Percentiles rank a stretch among this genome's conserved stretches.
Conservation (phyloP, 1,140 invertebrate genomes). For the Drosophila miranda region DNA sequence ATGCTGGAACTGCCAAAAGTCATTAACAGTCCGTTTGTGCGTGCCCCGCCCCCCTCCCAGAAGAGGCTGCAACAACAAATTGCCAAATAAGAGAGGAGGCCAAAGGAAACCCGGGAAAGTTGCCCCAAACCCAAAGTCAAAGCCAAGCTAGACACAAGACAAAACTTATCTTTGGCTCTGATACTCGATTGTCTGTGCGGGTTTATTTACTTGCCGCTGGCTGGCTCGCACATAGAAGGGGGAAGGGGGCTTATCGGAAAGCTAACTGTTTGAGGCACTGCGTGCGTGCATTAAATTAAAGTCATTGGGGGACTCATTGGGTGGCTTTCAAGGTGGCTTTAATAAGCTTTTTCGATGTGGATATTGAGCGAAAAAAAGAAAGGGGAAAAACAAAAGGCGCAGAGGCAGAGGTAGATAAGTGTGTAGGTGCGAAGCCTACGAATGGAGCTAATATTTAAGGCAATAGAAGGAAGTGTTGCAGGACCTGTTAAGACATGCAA, state of each 20-base stretch:
- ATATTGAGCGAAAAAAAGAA: no score
- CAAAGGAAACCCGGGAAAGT: constrained; percentile 11
- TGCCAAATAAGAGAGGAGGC: constrained; percentile 26
- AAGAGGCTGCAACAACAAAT: constrained; percentile 23
- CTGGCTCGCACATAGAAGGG: background rate
- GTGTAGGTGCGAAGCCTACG: no score
- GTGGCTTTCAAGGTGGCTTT: no score
- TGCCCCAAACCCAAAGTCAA: background rate
- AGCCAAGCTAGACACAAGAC: constrained; percentile 4
- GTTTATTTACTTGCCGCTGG: constrained; percentile 16
- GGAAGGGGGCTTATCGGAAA: no score
- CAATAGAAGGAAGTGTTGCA: no score
- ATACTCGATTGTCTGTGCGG: constrained; percentile 22
- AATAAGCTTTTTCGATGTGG: no score
- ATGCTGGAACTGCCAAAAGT: constrained; percentile 41
- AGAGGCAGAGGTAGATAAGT: no score
- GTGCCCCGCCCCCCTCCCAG: constrained; percentile 2
- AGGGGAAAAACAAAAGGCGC: no score
- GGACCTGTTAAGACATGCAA: no score
- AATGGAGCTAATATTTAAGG: no score
- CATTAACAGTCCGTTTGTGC: constrained; percentile 39
- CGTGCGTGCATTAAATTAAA: background rate
- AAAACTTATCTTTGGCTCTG: constrained; percentile 11
- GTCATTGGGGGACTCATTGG: no score
- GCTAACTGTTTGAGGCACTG: background rate